Conservation (phyloP, 2,113 vertebrate genomes). For the Gnathonemus longibarbis region DNA sequence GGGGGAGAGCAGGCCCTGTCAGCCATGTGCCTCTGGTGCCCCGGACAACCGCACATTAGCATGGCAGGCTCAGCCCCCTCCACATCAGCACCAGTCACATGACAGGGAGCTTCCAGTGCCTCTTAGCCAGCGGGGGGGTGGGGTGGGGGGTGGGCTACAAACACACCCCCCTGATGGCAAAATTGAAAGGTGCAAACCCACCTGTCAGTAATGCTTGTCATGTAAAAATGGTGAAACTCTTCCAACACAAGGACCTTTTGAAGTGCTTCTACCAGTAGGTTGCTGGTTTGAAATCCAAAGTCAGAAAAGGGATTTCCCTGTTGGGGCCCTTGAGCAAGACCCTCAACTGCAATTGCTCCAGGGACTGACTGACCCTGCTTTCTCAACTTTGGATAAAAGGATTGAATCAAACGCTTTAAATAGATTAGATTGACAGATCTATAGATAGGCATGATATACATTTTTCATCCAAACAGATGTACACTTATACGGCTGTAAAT, state of each 20-base stretch:
- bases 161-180: neutral
- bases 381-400: neutral
- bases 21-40: slow-evolving; percentile 21
- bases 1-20: slow-evolving; percentile 9
- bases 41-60: slow-evolving; percentile 35
- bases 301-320: neutral
- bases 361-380: neutral
- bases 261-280: neutral
- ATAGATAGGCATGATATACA: neutral
- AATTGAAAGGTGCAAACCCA: neutral
- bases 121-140: neutral
- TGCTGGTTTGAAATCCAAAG: neutral
- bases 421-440: neutral
- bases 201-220: neutral
- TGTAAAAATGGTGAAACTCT: neutral
- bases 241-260: neutral
- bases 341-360: neutral
- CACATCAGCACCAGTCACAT: slow-evolving; percentile 23
- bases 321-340: neutral
- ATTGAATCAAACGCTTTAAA: neutral
- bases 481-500: neutral
- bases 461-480: neutral
- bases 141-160: neutral
- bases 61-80: slow-evolving; percentile 39
- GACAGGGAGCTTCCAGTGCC: slow-evolving; percentile 6